These are phyloP conservation scores for Kryptolebias marmoratus DNA, from an alignment of 2,113 vertebrate genomes.

Conservation along the genomic window DNA sequence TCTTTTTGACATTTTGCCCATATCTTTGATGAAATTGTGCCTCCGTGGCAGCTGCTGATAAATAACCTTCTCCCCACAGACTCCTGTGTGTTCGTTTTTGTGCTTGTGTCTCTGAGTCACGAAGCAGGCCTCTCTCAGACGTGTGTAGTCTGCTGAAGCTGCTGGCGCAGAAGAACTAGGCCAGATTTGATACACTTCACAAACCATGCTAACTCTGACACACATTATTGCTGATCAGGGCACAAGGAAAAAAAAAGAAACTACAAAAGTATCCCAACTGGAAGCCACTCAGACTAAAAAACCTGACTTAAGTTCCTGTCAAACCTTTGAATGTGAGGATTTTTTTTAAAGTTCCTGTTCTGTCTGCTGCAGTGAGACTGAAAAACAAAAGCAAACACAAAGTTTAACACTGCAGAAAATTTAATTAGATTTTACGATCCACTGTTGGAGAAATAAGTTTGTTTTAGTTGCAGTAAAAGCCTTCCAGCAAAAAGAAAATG, in stretches of 20 bases:
- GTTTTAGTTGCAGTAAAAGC: no score
- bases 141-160: constrained; percentile 66
- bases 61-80: constrained; percentile 2
- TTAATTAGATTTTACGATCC: constrained; percentile 19
- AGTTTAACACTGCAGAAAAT: constrained; percentile 14
- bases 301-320: constrained; percentile 9
- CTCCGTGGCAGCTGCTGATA: constrained; percentile 28
- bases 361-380: constrained; percentile 1
- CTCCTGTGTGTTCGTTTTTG: constrained; percentile 17
- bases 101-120: constrained; percentile 64
- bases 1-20: constrained; percentile 19
- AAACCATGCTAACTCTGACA: constrained; percentile 65
- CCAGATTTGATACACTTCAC: constrained; percentile 82
- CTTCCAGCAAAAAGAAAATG: not conserved
- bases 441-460: constrained; percentile 39
- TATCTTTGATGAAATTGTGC: constrained; percentile 27
- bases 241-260: constrained; percentile 14
- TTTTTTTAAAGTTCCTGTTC: constrained; percentile 13
- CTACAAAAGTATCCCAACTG: constrained; percentile 16
- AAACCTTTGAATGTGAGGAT: constrained; percentile 7
- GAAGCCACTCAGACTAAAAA: constrained; percentile 16
- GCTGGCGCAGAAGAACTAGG: constrained; percentile 79
- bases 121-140: constrained; percentile 59
- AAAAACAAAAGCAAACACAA: not conserved
- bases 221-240: constrained; percentile 52